These are phyloP conservation scores for Sternotherus odoratus DNA, from an alignment of 2,797 vertebrate species.

Conservation along the genomic window DNA sequence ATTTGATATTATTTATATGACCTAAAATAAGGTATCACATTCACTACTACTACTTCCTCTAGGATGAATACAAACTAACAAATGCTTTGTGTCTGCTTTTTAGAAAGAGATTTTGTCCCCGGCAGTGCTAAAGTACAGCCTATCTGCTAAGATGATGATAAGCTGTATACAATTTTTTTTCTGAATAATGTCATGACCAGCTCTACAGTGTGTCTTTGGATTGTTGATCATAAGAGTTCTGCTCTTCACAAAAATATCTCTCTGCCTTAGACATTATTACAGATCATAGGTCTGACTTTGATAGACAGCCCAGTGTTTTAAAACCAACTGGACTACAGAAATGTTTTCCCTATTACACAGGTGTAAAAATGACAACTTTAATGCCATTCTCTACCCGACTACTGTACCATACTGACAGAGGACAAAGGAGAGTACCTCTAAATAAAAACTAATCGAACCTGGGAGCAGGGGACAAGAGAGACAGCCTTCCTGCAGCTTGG, in stretches of 20 bases:
- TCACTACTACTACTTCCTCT: not conserved
- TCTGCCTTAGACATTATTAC: not conserved
- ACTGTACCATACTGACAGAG: not conserved
- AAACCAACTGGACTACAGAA: not conserved
- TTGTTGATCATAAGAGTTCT: not conserved
- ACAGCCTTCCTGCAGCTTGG: fast-evolving
- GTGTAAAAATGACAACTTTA: not conserved
- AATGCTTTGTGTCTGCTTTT: not conserved
- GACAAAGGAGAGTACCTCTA: not conserved
- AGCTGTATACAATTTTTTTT: not conserved
- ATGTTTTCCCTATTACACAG: not conserved
- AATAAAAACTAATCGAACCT: not conserved
- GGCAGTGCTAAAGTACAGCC: not conserved
- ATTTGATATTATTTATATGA: not conserved
- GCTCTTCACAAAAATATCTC: not conserved
- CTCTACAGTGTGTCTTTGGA: not conserved
- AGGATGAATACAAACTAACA: not conserved
- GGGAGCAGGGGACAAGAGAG: not conserved
- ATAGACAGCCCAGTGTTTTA: not conserved
- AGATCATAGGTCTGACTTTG: not conserved
- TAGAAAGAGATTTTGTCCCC: not conserved
- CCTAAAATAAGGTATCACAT: not conserved
- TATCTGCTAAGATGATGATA: not conserved
- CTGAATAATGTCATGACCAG: not conserved
- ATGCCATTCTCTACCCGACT: not conserved